Evolutionary conservation across 2,888 invertebrate species (phyloP), one percentile per base, ranked within the genome.

Genomic region (Dione vanillae): DNA sequence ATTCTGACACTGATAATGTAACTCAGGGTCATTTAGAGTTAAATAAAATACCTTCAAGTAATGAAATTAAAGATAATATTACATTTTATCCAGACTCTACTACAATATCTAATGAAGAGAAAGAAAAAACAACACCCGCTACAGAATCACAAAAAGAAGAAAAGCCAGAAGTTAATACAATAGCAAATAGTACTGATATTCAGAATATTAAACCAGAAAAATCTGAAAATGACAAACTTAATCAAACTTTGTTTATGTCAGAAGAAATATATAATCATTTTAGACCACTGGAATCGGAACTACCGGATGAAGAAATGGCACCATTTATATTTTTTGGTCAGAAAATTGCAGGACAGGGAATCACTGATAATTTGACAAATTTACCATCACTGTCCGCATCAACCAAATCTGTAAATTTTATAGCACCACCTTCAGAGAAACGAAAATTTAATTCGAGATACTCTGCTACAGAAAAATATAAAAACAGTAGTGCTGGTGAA

Each of bases 241-340:
- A 94, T 78, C 94, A 93, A 65, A 95, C 94, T 0, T 85, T 94
- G 9, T 93, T 94, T 62, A 94, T 95, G 93, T 94, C 95, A 1
- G 94, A 95, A 75, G 94, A 95, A 68, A 85, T 95, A 69, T 95
- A 95, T 78, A 95, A 95, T 77, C 95, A 95, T 77, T 95, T 95
- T 77, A 85, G 95, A 47, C 95, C 95, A 0, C 89, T 95, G 47
- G 95, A 95, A 80, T 88, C 94, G 37, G 95, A 95, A 77, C 85
- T 95, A 67, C 94, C 95, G 0, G 94, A 94, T 54, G 95, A 95
- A 82, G 96, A 96, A 78, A 94, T 96, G 91, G 94, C 95, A 62
- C 96, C 96, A 12, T 96, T 96, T 84, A 89, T 96, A 70, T 95
- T 94, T 80, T 96, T 96, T 81, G 96, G 96, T 0, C 95, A 96